A percentile compares a stretch with the other conserved stretches of the same genome.
These are phyloP conservation scores for Sebastes kiyomatsui DNA, from an alignment of 2,797 vertebrate genomes.

Conservation along the genomic window DNA sequence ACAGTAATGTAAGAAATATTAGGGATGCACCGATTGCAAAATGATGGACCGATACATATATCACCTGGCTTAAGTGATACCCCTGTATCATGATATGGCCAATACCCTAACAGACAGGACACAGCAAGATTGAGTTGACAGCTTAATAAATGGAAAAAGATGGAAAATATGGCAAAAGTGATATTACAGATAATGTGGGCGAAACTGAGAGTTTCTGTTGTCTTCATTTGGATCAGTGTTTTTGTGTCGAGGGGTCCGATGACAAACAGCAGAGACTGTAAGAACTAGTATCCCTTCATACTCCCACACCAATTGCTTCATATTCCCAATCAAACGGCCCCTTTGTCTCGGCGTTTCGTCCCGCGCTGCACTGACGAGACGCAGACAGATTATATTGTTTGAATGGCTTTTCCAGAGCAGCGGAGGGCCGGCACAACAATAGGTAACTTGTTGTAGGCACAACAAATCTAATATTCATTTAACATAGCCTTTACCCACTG, in stretches of 20 bases:
- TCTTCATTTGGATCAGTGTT: constrained; percentile 12
- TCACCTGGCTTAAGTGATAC: no score
- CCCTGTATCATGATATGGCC: no score
- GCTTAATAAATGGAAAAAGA: background rate
- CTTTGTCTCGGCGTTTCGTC: constrained; percentile 78
- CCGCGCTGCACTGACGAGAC: constrained; percentile 70
- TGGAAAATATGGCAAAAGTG: background rate
- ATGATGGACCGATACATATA: no score
- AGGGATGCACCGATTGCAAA: no score
- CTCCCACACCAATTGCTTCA: constrained; percentile 71
- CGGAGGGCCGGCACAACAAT: constrained; percentile 80
- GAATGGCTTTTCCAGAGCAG: constrained; percentile 81
- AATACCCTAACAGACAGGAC: background rate
- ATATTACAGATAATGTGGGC: background rate
- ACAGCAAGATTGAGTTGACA: constrained; percentile 5
- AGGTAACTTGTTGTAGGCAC: constrained; percentile 84
- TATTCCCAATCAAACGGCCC: constrained; percentile 77
- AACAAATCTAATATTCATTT: constrained; percentile 83
- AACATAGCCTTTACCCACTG: constrained; percentile 63
- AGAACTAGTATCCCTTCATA: constrained; percentile 67
- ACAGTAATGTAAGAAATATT: background rate
- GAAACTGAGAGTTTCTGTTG: background rate
- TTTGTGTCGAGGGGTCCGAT: constrained; percentile 16
- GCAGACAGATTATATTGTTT: constrained; percentile 84
- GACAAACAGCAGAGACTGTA: constrained; percentile 38